A percentile compares a stretch with the other conserved stretches of the same genome.
Evolutionary conservation across 1,140 invertebrate species (phyloP).

Genomic region (Platyscapa corneri): DNA sequence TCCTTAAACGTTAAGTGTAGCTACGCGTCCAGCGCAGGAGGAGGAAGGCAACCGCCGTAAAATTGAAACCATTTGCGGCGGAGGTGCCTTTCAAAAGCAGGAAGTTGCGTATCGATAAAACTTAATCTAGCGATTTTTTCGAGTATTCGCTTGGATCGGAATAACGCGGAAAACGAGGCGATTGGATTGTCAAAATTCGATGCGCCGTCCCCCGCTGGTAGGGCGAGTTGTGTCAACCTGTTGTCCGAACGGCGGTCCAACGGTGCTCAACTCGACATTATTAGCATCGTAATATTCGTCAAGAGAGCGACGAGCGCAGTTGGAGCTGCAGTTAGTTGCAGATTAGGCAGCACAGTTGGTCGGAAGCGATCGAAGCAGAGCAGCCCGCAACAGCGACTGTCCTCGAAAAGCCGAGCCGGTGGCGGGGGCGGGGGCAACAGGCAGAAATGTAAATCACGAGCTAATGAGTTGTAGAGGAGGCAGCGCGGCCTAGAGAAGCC

Average conservation of each 20-base stretch:
- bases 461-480: slow-evolving; percentile 53
- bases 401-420: too few relatives aligned
- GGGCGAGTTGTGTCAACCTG: not conserved
- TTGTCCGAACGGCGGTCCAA: not conserved
- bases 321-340: too few relatives aligned
- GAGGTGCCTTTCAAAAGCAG: not conserved
- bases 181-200: not conserved
- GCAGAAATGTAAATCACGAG: slow-evolving; percentile 48
- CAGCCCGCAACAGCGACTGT: not conserved
- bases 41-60: not conserved
- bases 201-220: not conserved
- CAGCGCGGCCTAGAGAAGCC: slow-evolving; percentile 1
- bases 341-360: too few relatives aligned
- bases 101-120: too few relatives aligned
- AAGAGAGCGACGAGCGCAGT: not conserved
- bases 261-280: not conserved
- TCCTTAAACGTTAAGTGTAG: not conserved
- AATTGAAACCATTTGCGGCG: not conserved
- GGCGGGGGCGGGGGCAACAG: not conserved
- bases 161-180: not conserved
- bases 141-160: too few relatives aligned
- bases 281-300: not conserved
- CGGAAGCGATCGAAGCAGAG: too few relatives aligned
- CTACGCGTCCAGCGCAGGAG: too few relatives aligned
- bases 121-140: too few relatives aligned